phyloP scores from a whole-genome alignment of 2,797 vertebrate species.

The Buceros bicornis region DNA sequence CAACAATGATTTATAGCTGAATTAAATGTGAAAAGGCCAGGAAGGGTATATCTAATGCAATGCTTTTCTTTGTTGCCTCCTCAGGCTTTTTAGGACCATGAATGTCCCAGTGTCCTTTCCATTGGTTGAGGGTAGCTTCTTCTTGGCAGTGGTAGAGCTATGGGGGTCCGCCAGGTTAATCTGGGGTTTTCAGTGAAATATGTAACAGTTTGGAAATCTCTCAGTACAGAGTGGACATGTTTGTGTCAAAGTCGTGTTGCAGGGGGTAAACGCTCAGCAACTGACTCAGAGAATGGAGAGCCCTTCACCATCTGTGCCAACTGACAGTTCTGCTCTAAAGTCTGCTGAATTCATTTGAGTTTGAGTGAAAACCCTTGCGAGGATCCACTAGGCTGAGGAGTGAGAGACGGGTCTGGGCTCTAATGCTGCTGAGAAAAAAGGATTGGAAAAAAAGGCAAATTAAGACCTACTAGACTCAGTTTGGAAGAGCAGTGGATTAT shows the following conservation, averaged over 20 bases:
- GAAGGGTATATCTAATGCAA: not conserved
- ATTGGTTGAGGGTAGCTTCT: not conserved
- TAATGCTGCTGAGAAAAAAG: not conserved
- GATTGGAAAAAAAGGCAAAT: not conserved
- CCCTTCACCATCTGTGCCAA: not conserved
- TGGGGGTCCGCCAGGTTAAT: not conserved
- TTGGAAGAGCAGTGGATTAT: not conserved
- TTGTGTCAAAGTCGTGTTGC: not conserved
- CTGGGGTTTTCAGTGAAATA: not conserved
- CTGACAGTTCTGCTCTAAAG: not conserved
- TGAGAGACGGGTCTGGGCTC: not conserved
- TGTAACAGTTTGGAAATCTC: not conserved
- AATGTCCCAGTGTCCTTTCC: not conserved
- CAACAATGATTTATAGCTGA: not conserved
- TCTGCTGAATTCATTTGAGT: not conserved
- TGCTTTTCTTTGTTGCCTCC: not conserved
- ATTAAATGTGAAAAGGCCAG: not conserved
- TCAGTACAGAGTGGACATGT: not conserved
- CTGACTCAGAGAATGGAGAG: not conserved
- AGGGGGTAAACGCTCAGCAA: not conserved
- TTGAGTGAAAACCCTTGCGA: not conserved
- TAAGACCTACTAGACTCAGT: not conserved
- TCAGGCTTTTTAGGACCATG: not conserved
- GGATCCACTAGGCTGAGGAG: not conserved
- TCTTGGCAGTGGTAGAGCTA: not conserved